Evolutionary conservation across 2,113 vertebrate genomes (phyloP).

Genomic region (Mastomys coucha): DNA sequence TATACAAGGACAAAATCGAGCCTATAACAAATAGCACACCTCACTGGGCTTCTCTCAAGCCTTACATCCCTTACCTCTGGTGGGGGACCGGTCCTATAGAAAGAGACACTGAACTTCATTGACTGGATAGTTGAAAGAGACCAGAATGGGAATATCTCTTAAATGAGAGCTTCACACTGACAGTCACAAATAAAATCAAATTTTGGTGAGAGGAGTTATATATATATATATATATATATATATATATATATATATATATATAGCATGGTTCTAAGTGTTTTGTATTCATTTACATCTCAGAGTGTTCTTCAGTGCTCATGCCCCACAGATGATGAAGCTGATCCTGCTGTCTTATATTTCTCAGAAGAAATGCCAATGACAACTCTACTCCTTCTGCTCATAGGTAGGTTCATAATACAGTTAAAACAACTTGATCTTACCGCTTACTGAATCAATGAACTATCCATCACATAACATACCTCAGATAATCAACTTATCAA

Average conservation of each 20-base stretch:
- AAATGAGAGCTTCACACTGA: constrained; percentile 9
- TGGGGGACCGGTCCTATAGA: neutral
- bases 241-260: no score
- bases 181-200: neutral
- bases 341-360: neutral
- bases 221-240: no score
- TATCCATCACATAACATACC: neutral
- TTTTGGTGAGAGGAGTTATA: neutral
- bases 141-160: neutral
- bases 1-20: neutral
- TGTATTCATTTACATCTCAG: neutral
- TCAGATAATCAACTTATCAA: neutral
- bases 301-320: neutral
- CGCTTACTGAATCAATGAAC: neutral
- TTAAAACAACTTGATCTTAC: neutral
- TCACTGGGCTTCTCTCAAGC: neutral
- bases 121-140: neutral
- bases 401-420: neutral
- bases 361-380: constrained; percentile 18
- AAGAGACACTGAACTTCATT: neutral
- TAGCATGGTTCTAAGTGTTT: neutral
- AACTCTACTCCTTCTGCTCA: neutral
- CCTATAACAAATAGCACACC: neutral
- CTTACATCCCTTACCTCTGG: neutral
- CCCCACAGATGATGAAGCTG: constrained; percentile 23